Base-by-base conservation (phyloP, 2,888 invertebrate species). In the Morpho achilles region DNA sequence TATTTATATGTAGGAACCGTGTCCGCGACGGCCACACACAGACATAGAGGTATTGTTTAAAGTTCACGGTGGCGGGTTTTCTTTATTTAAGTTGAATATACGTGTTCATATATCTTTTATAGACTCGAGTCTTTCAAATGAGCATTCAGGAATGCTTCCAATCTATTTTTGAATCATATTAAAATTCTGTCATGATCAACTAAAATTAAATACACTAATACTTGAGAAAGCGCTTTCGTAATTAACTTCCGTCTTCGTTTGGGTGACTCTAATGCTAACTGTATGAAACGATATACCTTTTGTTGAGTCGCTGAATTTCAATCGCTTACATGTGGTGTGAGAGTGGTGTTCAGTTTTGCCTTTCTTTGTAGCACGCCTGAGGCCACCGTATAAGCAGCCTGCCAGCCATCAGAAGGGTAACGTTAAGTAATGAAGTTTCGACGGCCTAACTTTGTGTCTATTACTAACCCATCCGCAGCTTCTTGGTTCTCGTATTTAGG, bases 341-440 rank as follows among this genome's bases (percentile, higher is more conserved):
- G 73, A 69, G 75, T 80, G 73, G 81, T 77, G 84, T 84, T 90
- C 80, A 90, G 87, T 76, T 86, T 74, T 84, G 76, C 80, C 75
- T 88, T 89, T 87, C 76, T 90, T 89, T 86, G 80, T 90, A 90
- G 89, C 75, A 71, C 75, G 79, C 77, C 82, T 75, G 80, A 80
- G 82, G 74, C 79, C 80, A 77, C 73, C 74, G 77, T 86, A 85
- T 80, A 82, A 73, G 80, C 80, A 80, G 82, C 89, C 89, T 69
- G 69, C 84, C 74, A 86, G 83, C 69, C 90, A 90, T 77, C 87
- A 85, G 70, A 84, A 84, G 88, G 90, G 89, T 89, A 90, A 90
- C 73, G 85, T 87, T 82, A 66, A 72, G 74, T 76, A 72, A 70
- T 72, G 32, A 74, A 76, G 76, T 75, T 68, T 76, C 75, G 75